Base-by-base conservation (phyloP, 2,888 invertebrate species). In the Dolichopus griseipennis region DNA sequence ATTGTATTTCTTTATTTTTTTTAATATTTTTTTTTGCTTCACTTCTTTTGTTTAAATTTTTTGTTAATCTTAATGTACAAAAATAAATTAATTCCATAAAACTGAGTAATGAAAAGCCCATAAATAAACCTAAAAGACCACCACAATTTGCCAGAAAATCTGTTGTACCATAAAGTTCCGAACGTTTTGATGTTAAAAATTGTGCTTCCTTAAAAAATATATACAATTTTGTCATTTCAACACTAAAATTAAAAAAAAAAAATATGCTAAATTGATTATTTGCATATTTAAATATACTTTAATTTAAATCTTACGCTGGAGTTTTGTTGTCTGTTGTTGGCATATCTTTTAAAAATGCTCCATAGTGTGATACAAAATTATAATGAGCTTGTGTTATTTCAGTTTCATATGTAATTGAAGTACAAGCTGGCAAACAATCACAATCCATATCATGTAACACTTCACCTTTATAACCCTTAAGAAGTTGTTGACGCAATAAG, bases 121-220 rank as follows among this genome's bases (percentile, higher is more conserved):
- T 80, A 67, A 81, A 81, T 0, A 81, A 73, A 0, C 81, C 89
- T 15, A 89, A 84, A 10, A 89, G 81, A 70, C 89, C 89, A 15
- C 88, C 89, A 74, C 87, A 87, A 77, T 88, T 88, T 62, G 88
- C 88, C 52, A 88, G 79, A 76, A 89, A 89, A 74, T 89, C 88
- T 0, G 87, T 87, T 70, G 84, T 83, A 0, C 88, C 88, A 75
- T 87, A 88, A 64, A 89, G 78, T 73, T 89, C 88, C 0, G 87
- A 87, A 6, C 89, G 83, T 64, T 86, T 85, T 0, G 87, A 87
- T 0, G 88, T 86, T 64, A 88, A 87, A 73, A 88, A 89, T 75
- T 89, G 88, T 52, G 85, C 85, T 73, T 90, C 88, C 75, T 89
- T 90, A 79, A 90, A 90, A 79, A 88, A 89, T 64, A 90, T 84